Conservation (phyloP, 2,797 vertebrate genomes). For the Ctenopoma multispine region DNA sequence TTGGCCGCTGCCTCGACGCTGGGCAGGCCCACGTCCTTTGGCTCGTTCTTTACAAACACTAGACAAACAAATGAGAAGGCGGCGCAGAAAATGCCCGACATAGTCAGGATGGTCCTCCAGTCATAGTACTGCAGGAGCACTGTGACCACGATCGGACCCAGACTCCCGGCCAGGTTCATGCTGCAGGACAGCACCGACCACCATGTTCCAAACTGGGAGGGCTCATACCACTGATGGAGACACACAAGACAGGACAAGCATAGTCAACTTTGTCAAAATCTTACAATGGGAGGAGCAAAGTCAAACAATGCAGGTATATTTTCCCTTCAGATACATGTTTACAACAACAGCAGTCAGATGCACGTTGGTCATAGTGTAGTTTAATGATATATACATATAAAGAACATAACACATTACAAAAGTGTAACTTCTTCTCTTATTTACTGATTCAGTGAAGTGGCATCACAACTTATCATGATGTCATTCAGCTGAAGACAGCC, state of each 20-base stretch:
- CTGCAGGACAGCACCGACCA: constrained; percentile 96
- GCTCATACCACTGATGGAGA: constrained; percentile 93
- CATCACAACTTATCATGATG: constrained; percentile 12
- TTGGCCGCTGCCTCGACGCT: constrained; percentile 85
- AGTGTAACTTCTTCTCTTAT: background rate
- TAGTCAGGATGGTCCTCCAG: constrained; percentile 91
- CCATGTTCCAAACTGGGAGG: constrained; percentile 98
- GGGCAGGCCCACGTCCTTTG: constrained; percentile 92
- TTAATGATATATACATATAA: background rate
- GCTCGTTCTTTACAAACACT: constrained; percentile 92
- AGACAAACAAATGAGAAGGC: constrained; percentile 88
- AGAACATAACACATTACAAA: background rate
- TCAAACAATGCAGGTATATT: background rate
- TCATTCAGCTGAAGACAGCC: constrained; percentile 27
- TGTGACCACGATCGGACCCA: constrained; percentile 92
- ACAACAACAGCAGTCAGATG: background rate
- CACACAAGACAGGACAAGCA: constrained; percentile 2
- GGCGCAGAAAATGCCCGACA: constrained; percentile 90
- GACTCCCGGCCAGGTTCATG: constrained; percentile 96
- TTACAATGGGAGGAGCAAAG: background rate
- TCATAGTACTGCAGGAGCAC: constrained; percentile 90
- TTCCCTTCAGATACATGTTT: background rate
- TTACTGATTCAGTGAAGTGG: constrained; percentile 2
- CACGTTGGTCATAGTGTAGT: background rate
- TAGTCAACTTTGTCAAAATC: background rate